phyloP scores from a whole-genome alignment of 2,888 invertebrate species.

The Helicoverpa assulta region DNA sequence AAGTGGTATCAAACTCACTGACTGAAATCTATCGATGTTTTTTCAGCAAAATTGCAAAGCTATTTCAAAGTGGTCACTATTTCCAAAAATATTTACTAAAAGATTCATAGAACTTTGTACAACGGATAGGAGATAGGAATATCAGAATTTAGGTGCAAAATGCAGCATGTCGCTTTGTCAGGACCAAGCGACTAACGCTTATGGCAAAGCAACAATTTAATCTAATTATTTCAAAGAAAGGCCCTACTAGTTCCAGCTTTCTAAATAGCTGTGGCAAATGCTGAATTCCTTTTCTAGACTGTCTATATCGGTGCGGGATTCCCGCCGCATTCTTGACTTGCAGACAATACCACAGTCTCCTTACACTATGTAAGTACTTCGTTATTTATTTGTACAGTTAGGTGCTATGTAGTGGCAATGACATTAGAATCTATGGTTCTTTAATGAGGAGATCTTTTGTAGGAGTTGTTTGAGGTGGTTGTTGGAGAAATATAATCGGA shows the following conservation, averaged over 20 bases:
- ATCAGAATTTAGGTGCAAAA: too few species aligned
- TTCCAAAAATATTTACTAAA: too few species aligned
- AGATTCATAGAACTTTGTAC: too few species aligned
- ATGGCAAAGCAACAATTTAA: neutral
- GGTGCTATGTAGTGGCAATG: neutral
- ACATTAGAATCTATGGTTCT: neutral
- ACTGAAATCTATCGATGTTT: too few species aligned
- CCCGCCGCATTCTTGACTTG: conserved; percentile 31
- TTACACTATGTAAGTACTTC: neutral
- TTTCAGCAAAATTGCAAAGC: too few species aligned
- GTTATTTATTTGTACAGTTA: neutral
- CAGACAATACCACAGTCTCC: conserved; percentile 25
- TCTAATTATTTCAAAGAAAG: neutral
- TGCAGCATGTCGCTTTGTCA: too few species aligned
- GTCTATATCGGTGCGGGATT: conserved; percentile 36
- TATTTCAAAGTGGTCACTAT: too few species aligned
- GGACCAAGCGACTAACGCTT: too few species aligned
- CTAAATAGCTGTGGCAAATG: conserved; percentile 27
- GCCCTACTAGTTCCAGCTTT: neutral
- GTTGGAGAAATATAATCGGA: too few species aligned
- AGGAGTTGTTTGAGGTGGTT: too few species aligned
- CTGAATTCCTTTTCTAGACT: conserved; percentile 11
- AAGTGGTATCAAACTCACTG: too few species aligned
- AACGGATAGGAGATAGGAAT: too few species aligned
- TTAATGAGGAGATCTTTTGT: neutral